These are phyloP conservation scores for Cephalopachus bancanus DNA, from an alignment of 2,797 vertebrate genomes.

Conservation along the genomic window DNA sequence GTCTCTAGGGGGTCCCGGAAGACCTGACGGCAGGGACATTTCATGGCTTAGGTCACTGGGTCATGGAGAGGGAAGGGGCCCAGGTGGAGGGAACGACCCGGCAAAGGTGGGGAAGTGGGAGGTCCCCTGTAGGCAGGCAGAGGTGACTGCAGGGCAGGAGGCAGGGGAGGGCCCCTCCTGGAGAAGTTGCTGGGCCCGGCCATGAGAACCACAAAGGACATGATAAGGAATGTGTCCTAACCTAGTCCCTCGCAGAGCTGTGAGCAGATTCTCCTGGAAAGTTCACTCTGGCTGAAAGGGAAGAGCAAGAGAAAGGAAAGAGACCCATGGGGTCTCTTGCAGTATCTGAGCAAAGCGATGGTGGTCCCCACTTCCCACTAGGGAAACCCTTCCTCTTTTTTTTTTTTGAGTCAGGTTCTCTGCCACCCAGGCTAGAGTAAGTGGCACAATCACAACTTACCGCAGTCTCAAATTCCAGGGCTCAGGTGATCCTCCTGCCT, in stretches of 20 bases:
- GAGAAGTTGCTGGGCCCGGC: neutral
- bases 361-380: fast-evolving
- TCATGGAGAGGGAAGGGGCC: neutral
- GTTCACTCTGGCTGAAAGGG: neutral
- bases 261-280: neutral
- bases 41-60: neutral
- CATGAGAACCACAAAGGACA: fast-evolving
- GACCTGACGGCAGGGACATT: neutral
- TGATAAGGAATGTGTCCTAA: neutral
- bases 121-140: neutral
- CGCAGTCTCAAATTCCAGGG: too few relatives aligned
- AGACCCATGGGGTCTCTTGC: neutral
- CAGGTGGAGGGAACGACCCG: neutral
- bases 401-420: too few relatives aligned
- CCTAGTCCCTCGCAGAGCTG: neutral
- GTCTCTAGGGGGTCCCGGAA: neutral
- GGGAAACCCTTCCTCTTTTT: neutral
- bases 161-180: neutral
- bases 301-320: neutral
- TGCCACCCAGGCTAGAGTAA: too few relatives aligned
- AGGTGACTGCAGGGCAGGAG: neutral
- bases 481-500: too few relatives aligned
- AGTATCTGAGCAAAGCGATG: fast-evolving
- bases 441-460: too few relatives aligned
- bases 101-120: neutral